Conservation (phyloP, 2,797 vertebrate genomes). For the Phrynocephalus guinanensis region DNA sequence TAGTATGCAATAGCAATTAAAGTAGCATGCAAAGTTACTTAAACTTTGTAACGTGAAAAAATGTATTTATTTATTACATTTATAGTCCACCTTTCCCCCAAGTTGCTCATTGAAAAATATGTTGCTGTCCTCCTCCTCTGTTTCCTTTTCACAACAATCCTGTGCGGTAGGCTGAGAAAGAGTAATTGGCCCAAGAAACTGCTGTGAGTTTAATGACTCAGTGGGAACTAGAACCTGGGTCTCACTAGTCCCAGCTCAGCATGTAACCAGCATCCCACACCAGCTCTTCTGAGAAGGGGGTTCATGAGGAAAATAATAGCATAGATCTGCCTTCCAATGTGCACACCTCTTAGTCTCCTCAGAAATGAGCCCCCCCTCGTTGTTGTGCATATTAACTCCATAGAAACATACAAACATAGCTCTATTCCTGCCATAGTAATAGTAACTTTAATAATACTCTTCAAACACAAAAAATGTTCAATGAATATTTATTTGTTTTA, state of each 20-base stretch:
- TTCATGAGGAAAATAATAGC: background rate
- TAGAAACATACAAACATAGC: background rate
- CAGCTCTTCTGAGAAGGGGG: no score
- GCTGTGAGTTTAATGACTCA: no score
- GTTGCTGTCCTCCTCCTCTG: no score
- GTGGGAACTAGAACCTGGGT: no score
- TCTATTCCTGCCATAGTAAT: background rate
- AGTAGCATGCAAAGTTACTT: background rate
- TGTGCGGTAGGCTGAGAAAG: no score
- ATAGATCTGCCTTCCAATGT: background rate
- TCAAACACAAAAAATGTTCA: background rate
- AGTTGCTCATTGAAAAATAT: no score
- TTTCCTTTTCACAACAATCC: no score
- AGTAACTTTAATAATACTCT: background rate
- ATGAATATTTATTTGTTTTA: conserved; percentile 14
- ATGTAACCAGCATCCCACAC: no score
- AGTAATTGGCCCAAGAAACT: no score
- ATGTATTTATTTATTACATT: no score
- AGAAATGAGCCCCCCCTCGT: background rate
- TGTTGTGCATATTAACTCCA: background rate
- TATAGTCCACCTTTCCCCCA: no score
- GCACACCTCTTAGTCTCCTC: background rate
- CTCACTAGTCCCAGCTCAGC: no score
- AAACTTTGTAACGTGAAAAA: background rate
- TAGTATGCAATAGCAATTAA: background rate